Evolutionary conservation across 2,888 invertebrate genomes (phyloP), one percentile per base, ranked within the genome.

Genomic region (Ditylenchus weischeri): DNA sequence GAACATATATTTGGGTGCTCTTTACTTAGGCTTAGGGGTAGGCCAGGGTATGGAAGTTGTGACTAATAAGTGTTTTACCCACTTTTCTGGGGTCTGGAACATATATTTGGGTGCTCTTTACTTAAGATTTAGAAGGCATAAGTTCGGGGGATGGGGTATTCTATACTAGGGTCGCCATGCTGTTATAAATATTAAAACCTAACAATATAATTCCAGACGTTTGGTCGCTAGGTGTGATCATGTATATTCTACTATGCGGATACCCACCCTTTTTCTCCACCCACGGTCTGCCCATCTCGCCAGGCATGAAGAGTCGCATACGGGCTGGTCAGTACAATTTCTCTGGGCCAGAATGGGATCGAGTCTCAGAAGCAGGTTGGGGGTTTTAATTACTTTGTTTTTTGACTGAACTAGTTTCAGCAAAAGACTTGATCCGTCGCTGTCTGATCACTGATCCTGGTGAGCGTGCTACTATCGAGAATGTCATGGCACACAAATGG

Each of bases 211-310:
- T 43, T 43, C 15, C 43, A 43, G 43, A 98, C 87, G 90, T 98
- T 83, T 98, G 98, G 96, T 94, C 95, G 0, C 86, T 98, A 69
- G 96, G 96, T 29, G 96, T 98, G 38, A 96, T 98, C 72, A 96
- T 95, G 93, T 98, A 98, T 84, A 98, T 98, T 81, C 86, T 98
- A 72, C 87, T 98, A 70, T 96, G 96, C 84, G 98, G 98, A 0
- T 98, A 94, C 85, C 98, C 98, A 11, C 98, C 98, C 0, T 98
- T 98, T 86, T 98, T 95, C 85, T 94, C 94, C 82, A 93, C 93
- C 84, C 92, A 94, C 81, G 98, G 96, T 0, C 87, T 93, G 64
- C 93, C 96, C 49, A 96, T 98, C 84, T 95, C 94, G 0, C 96
- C 98, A 0, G 98, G 98, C 7, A 98, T 98, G 98, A 98, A 96